A percentile compares a stretch with the other conserved stretches of the same genome.
phyloP scores from a whole-genome alignment of 2,113 vertebrate genomes.

The Calidris pugnax region DNA sequence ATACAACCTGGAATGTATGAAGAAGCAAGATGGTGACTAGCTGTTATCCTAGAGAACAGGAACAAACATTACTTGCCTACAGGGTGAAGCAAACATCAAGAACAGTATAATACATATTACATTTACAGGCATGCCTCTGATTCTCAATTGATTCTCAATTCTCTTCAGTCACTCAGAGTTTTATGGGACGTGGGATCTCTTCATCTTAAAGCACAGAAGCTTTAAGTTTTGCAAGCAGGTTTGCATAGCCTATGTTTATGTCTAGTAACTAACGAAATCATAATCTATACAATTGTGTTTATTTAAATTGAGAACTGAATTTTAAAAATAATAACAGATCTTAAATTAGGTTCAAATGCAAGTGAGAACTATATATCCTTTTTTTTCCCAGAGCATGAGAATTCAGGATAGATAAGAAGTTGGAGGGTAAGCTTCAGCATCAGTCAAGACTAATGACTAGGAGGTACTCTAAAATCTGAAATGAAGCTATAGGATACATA shows the following conservation, averaged over 20 bases:
- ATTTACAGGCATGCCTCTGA: neutral
- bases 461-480: neutral
- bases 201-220: neutral
- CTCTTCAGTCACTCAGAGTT: neutral
- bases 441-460: neutral
- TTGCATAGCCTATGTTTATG: neutral
- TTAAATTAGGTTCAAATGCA: neutral
- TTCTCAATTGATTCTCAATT: neutral
- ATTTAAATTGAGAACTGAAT: neutral
- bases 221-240: neutral
- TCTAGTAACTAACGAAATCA: neutral
- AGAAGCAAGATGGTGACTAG: neutral
- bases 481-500: neutral
- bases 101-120: neutral
- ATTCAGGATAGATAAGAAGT: neutral
- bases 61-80: neutral
- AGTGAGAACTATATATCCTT: rapidly evolving
- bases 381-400: neutral
- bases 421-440: neutral
- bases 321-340: neutral
- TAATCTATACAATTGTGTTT: neutral
- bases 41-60: neutral
- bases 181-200: neutral
- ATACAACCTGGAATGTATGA: neutral
- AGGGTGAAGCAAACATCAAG: neutral